These are phyloP conservation scores for Sepiola atlantica DNA, from an alignment of 2,888 invertebrate genomes.

Conservation along the genomic window DNA sequence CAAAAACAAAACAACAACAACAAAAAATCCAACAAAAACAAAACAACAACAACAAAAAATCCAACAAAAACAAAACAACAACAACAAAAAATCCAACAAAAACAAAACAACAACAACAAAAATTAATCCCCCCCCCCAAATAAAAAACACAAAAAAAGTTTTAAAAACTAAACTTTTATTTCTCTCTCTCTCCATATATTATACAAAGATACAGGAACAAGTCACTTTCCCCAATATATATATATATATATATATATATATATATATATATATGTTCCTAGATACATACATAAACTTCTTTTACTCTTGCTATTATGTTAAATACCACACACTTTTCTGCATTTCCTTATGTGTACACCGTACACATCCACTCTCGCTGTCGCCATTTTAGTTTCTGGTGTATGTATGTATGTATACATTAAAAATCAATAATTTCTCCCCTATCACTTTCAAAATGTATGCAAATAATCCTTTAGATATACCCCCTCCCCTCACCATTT, in stretches of 20 bases:
- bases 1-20: not conserved
- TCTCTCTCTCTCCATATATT: not conserved
- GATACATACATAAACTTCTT: not conserved
- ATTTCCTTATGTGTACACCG: not conserved
- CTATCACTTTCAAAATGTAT: slow-evolving; percentile 18
- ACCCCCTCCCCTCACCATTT: not conserved
- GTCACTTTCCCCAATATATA: not conserved
- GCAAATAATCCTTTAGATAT: slow-evolving; percentile 8
- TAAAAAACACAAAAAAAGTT: too few relatives aligned
- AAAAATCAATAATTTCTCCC: not conserved
- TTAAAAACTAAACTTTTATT: not conserved
- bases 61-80: not conserved
- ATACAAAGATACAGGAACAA: not conserved
- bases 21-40: not conserved
- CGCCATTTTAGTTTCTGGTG: not conserved
- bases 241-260: not conserved
- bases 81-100: not conserved
- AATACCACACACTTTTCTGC: not conserved
- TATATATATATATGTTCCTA: not conserved
- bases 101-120: not conserved
- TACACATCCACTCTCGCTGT: not conserved
- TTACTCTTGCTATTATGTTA: too few relatives aligned
- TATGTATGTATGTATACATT: not conserved
- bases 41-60: too few relatives aligned
- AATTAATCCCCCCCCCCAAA: too few relatives aligned